Evolutionary conservation across 2,888 invertebrate species (phyloP).

Genomic region (Mesorhabditis spiculigera): DNA sequence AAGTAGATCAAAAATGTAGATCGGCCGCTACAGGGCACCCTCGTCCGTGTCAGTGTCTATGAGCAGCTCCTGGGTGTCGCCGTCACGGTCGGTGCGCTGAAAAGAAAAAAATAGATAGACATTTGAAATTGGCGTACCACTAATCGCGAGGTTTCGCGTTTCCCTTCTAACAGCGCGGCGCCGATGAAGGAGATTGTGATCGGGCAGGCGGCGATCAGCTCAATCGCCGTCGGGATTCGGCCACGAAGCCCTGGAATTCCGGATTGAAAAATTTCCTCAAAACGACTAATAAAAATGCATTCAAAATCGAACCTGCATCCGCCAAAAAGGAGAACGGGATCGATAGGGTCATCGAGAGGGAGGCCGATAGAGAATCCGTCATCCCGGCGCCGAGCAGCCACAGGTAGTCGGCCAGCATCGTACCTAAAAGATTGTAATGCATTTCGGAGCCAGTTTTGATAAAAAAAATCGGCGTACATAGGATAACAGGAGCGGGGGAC

Average conservation of each 20-base stretch:
- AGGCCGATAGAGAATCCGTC: slow-evolving; percentile 84
- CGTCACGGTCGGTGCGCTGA: too few species aligned
- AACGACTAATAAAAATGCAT: too few species aligned
- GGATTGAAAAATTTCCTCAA: too few species aligned
- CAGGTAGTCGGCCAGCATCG: slow-evolving; percentile 82
- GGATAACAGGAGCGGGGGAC: too few species aligned
- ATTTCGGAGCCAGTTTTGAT: too few species aligned
- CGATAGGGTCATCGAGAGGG: slow-evolving; percentile 78
- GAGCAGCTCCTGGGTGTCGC: too few species aligned
- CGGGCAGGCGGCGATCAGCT: slow-evolving; percentile 76
- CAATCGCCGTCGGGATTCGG: slow-evolving; percentile 65
- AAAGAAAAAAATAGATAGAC: too few species aligned
- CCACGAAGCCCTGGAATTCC: slow-evolving; percentile 22
- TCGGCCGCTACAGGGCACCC: too few species aligned
- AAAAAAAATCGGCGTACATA: too few species aligned
- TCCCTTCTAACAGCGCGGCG: slow-evolving; percentile 67
- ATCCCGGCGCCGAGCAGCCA: slow-evolving; percentile 93
- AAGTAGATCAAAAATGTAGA: too few species aligned
- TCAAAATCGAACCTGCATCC: slow-evolving; percentile 66
- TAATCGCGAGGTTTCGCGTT: neutral
- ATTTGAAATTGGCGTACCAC: neutral
- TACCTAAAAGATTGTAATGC: slow-evolving; percentile 65
- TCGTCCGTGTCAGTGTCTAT: too few species aligned
- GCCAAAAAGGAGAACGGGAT: slow-evolving; percentile 85
- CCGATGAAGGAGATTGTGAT: slow-evolving; percentile 75